These are phyloP conservation scores for Calvadosia cruxmelitensis DNA, from an alignment of 30 jellyfish, hydroid and myxozoan genomes.

Conservation along the genomic window DNA sequence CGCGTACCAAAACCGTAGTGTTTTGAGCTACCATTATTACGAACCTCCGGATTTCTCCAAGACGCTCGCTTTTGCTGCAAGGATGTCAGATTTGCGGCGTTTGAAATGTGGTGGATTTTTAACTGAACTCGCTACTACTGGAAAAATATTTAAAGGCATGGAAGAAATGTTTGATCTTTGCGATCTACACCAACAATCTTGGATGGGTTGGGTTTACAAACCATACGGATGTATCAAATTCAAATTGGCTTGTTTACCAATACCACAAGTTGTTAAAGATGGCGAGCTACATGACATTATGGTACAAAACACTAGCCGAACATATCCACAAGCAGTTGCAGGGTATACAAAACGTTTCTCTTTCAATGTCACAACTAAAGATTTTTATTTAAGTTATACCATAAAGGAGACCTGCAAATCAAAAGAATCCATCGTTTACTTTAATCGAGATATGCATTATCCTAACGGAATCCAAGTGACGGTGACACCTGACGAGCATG, in stretches of 20 bases:
- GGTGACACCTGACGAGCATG: constrained; percentile 35
- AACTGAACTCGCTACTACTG: constrained; percentile 73
- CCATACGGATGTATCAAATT: constrained; percentile 71
- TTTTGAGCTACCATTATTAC: constrained; percentile 84
- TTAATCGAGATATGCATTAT: constrained; percentile 61
- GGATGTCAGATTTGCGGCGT: constrained; percentile 68
- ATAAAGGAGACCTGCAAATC: constrained; percentile 40
- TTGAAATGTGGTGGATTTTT: constrained; percentile 82
- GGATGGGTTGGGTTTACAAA: constrained; percentile 97
- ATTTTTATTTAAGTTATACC: constrained; percentile 32
- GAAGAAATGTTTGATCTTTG: constrained; percentile 49
- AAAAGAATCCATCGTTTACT: constrained; percentile 37
- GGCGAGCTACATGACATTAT: constrained; percentile 42
- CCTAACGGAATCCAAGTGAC: constrained; percentile 39
- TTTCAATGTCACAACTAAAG: constrained; percentile 38
- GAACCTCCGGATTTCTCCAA: constrained; percentile 97
- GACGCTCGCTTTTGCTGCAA: constrained; percentile 54
- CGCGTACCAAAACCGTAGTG: constrained; percentile 63
- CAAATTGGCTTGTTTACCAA: constrained; percentile 45
- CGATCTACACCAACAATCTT: constrained; percentile 69
- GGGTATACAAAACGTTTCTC: constrained; percentile 42
- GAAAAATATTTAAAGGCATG: constrained; percentile 68
- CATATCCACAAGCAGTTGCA: constrained; percentile 96
- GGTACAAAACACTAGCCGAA: constrained; percentile 67
- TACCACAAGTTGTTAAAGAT: constrained; percentile 15